Percentiles rank a stretch among this genome's conserved stretches.
phyloP scores from a whole-genome alignment of 2,888 invertebrate genomes.

The Drosophila heteroneura region DNA sequence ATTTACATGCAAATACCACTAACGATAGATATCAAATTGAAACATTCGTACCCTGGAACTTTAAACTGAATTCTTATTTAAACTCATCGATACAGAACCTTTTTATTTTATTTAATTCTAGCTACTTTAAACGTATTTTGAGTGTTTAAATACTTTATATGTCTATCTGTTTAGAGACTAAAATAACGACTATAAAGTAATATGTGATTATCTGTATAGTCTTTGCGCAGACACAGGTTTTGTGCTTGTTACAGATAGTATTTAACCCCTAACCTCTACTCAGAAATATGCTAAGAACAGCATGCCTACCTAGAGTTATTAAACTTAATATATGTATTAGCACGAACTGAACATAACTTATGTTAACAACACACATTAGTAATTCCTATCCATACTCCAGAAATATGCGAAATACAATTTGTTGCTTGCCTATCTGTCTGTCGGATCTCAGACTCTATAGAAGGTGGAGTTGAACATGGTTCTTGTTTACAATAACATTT shows the following conservation, averaged over 20 bases:
- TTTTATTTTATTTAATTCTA: neutral
- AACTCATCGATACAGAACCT: neutral
- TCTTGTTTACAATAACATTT: slow-evolving; percentile 3
- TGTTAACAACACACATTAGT: slow-evolving; percentile 23
- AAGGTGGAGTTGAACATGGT: neutral
- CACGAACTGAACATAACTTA: slow-evolving; percentile 16
- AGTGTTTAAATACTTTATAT: neutral
- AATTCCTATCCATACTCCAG: slow-evolving; percentile 7
- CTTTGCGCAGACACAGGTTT: neutral
- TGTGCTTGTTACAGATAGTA: neutral
- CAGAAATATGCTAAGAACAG: neutral
- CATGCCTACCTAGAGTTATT: neutral
- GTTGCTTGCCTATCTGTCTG: neutral
- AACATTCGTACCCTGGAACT: neutral
- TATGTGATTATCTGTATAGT: neutral
- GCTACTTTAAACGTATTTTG: neutral
- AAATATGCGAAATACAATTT: slow-evolving; percentile 12
- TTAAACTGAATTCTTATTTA: neutral
- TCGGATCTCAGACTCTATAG: neutral
- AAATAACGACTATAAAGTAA: neutral
- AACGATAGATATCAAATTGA: neutral
- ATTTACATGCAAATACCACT: neutral
- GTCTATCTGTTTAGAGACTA: neutral
- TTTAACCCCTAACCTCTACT: neutral
- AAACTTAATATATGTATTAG: neutral